phyloP scores from a whole-genome alignment of 2,888 invertebrate species.

The Serrognathus titanus region DNA sequence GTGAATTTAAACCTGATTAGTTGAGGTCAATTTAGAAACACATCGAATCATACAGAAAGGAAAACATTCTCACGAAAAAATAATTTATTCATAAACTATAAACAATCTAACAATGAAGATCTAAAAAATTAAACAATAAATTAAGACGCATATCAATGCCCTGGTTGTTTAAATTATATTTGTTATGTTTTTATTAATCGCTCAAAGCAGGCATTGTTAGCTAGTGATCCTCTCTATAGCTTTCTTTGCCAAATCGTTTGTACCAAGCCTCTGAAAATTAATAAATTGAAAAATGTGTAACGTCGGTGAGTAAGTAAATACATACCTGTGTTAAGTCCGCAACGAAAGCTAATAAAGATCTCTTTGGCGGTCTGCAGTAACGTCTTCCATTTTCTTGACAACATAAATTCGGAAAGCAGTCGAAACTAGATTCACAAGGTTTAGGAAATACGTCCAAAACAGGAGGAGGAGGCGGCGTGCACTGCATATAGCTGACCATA shows the following conservation, averaged over 20 bases:
- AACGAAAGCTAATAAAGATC: slow-evolving; percentile 64
- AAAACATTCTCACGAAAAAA: too few species aligned
- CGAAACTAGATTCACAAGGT: slow-evolving; percentile 65
- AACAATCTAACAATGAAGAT: too few species aligned
- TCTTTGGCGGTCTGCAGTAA: slow-evolving; percentile 70
- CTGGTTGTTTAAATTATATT: not conserved
- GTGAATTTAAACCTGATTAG: too few species aligned
- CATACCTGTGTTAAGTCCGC: slow-evolving; percentile 62
- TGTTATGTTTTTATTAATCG: not conserved
- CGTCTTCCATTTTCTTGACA: slow-evolving; percentile 73
- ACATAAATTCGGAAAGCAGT: slow-evolving; percentile 77
- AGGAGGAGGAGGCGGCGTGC: slow-evolving; percentile 66
- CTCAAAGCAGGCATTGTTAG: slow-evolving; percentile 1
- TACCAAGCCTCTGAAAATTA: slow-evolving; percentile 29
- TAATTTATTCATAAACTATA: too few species aligned
- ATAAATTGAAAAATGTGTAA: not conserved
- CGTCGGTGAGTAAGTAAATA: slow-evolving; percentile 29
- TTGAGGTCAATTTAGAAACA: too few species aligned
- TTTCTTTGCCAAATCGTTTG: slow-evolving; percentile 23
- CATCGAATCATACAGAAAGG: too few species aligned
- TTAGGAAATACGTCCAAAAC: slow-evolving; percentile 68
- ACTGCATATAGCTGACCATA: slow-evolving; percentile 65
- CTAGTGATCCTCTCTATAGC: slow-evolving; percentile 29
- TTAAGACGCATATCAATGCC: too few species aligned
- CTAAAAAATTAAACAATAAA: too few species aligned